Percentiles rank a stretch among this genome's conserved stretches.
These are phyloP conservation scores for Drosophila kuntzei DNA, from an alignment of 2,888 invertebrate species.

Conservation along the genomic window DNA sequence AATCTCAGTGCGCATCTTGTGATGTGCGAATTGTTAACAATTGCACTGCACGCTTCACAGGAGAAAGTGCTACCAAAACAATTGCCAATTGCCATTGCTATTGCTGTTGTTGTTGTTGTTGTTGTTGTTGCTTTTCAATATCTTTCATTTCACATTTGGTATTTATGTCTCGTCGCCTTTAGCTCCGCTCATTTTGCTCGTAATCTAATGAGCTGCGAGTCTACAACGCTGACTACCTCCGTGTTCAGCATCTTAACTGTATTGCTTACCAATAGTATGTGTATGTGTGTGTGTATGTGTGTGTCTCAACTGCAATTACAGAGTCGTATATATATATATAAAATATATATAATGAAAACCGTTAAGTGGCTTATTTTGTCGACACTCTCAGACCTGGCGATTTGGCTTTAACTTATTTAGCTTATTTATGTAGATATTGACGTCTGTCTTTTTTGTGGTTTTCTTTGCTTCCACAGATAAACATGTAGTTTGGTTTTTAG, in stretches of 20 bases:
- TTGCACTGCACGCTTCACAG: constrained; percentile 54
- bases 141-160: constrained; percentile 73
- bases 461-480: constrained; percentile 24
- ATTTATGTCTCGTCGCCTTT: constrained; percentile 45
- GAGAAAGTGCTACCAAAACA: constrained; percentile 70
- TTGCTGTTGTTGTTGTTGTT: constrained; percentile 10
- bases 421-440: constrained; percentile 50
- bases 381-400: constrained; percentile 53
- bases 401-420: constrained; percentile 42
- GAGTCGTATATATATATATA: constrained; percentile 31
- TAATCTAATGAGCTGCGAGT: constrained; percentile 69
- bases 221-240: constrained; percentile 29
- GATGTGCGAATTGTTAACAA: constrained; percentile 64
- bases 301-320: constrained; percentile 63
- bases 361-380: constrained; percentile 78
- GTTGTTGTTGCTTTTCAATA: constrained; percentile 56
- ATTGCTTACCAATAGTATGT: constrained; percentile 5
- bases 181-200: constrained; percentile 46
- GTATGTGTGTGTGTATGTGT: constrained; percentile 12
- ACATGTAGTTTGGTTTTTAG: constrained; percentile 29
- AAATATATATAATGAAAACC: constrained; percentile 74
- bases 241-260: constrained; percentile 45
- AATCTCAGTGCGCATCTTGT: constrained; percentile 54
- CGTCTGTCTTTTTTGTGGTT: constrained; percentile 25
- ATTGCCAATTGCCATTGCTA: constrained; percentile 41